Base-by-base conservation (phyloP, 2,888 invertebrate genomes). In the Caenorhabditis sp. region DNA sequence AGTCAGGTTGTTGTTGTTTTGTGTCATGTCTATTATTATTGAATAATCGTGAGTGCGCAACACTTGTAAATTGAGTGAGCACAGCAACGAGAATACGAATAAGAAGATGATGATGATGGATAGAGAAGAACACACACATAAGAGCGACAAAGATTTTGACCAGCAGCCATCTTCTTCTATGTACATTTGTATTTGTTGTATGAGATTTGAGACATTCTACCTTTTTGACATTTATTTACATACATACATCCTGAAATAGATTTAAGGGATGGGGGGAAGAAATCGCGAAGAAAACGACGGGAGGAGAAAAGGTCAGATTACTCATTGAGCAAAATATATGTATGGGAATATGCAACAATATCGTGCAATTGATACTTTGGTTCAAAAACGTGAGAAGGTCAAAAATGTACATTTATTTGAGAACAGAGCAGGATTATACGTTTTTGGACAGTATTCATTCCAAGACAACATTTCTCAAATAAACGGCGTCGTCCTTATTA, bases 21-120 rank as follows among this genome's bases (percentile, higher is more conserved):
- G 43, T 43, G 43, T 43, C 43, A 43, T 43, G 43, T 43, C 43
- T 43, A 43, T 43, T 43, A 43, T 43, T 73, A 64, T 73, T 68
- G 73, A 68, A 73, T 68, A 62, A 62, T 73, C 73, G 73, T 73
- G 73, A 73, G 73, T 66, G 73, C 65, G 62, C 73, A 73, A 68
- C 73, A 73, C 73, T 73, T 73, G 73, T 73, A 63, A 72, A 26
- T 55, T 23, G 53, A 53, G 53, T 53, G 24, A 53, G 53, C 53
- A 53, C 8, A 53, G 53, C 53, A n/a, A n/a, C n/a, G n/a, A n/a
- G n/a, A n/a, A n/a, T n/a, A n/a, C n/a, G n/a, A n/a, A n/a, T n/a
- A n/a, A n/a, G n/a, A n/a, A 53, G 53, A 50, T 4, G 31, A 31
- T 31, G 31, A 31, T 31, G 23, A 23, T 53, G 53, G 53, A 53